Base-by-base conservation (phyloP, 2,113 vertebrate species). In the Leptodactylus fuscus region DNA sequence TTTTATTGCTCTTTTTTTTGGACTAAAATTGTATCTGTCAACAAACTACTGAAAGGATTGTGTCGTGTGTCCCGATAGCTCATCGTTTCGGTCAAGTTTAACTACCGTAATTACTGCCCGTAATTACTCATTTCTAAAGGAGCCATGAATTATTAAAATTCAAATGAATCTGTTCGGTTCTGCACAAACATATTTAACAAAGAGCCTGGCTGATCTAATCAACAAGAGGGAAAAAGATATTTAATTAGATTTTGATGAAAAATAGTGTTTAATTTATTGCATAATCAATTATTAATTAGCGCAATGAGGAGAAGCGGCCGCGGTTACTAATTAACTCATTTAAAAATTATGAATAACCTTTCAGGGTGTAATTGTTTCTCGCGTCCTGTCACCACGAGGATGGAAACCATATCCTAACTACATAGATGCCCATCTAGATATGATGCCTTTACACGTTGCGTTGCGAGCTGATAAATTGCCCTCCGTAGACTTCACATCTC, bases 181-280 rank as follows among this genome's bases (percentile, higher is more conserved):
- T 90, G 90, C 93, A 92, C 93, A 97, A 97, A 98, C 95, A 96
- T 94, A 92, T 91, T 93, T 93, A 94, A 95, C 91, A 95, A 80
- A 91, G 91, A 93, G 93, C 93, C 92, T 91, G 87, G 90, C 90
- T 90, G 91, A 93, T 96, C 93, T 96, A 96, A 97, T 97, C 96
- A 97, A 93, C 87, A 89, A 90, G 90, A 87, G 88, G 90, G 94
- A 94, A 90, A 89, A 92, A 94, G 93, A 90, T 96, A 93, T 95
- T 98, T 98, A 98, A 99, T 98, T 97, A 97, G 97, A 95, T 94
- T 95, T 95, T 98, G 96, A 97, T 97, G 96, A 98, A 96, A 96
- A 98, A 96, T 96, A 97, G 95, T 96, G 95, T 97, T 98, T 97
- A 97, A 98, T 97, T 97, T 97, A 92, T 95, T 97, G 95, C 95